Conservation (phyloP, 2,113 vertebrate genomes). For the Rhinichthys klamathensis region DNA sequence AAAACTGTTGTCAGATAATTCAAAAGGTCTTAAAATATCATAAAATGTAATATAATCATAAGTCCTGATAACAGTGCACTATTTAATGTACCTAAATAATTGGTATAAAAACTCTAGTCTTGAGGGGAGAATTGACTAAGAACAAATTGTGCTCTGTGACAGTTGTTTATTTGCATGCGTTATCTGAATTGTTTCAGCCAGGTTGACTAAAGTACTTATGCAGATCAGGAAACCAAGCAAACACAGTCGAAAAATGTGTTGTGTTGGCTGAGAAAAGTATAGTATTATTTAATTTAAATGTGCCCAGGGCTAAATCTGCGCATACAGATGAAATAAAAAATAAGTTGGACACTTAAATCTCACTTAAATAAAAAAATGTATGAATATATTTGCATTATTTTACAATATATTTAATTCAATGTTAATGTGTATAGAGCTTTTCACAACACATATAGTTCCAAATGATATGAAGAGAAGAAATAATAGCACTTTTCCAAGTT, state of each 20-base stretch:
- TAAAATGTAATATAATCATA: neutral
- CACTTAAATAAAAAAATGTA: neutral
- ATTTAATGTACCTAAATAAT: neutral
- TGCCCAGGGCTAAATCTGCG: neutral
- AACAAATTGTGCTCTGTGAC: neutral
- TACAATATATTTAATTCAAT: neutral
- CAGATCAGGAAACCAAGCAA: neutral
- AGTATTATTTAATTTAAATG: neutral
- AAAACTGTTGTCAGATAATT: neutral
- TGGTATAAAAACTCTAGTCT: neutral
- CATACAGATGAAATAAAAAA: neutral
- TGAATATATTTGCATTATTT: neutral
- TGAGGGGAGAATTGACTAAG: neutral
- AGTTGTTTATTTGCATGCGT: neutral
- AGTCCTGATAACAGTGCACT: neutral
- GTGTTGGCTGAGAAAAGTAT: neutral
- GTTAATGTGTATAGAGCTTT: neutral
- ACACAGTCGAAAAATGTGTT: neutral
- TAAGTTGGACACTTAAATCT: neutral
- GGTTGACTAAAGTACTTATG: neutral
- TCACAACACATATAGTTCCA: neutral
- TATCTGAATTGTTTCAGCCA: neutral
- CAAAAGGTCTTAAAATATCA: neutral
- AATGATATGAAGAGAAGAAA: neutral
- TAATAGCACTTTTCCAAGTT: neutral